These are phyloP conservation scores for Malurus splendens DNA, from an alignment of 2,797 vertebrate species.

Conservation along the genomic window DNA sequence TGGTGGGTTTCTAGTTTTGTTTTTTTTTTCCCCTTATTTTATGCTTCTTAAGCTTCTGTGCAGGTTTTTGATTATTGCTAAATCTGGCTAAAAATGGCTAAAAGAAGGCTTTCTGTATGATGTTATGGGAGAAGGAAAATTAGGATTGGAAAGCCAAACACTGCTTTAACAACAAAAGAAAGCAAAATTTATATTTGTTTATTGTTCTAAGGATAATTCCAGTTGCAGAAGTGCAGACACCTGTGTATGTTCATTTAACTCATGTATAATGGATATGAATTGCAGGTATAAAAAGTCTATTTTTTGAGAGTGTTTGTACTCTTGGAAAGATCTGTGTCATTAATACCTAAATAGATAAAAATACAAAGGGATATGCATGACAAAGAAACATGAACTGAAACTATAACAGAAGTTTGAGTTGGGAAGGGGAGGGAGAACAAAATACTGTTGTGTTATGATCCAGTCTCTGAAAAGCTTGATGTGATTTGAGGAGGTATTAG, in stretches of 20 bases:
- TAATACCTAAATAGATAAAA: not conserved
- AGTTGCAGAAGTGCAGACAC: not conserved
- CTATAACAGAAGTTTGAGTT: not conserved
- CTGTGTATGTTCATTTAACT: fast-evolving
- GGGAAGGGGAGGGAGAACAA: not conserved
- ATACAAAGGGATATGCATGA: not conserved
- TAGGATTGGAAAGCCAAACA: not conserved
- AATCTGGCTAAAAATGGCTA: not conserved
- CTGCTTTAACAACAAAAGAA: not conserved
- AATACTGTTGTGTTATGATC: not conserved
- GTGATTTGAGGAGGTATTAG: not conserved
- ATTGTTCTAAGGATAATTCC: not conserved
- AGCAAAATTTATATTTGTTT: not conserved
- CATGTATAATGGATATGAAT: not conserved
- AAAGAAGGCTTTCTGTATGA: not conserved
- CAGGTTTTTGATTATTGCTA: not conserved
- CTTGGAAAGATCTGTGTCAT: not conserved
- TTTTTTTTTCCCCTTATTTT: not conserved
- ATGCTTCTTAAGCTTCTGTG: fast-evolving
- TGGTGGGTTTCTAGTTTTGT: not conserved
- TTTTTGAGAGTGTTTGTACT: not conserved
- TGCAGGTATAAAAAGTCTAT: not conserved
- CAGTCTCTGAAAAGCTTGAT: not conserved
- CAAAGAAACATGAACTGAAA: not conserved
- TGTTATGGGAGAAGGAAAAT: not conserved